These are phyloP conservation scores for Druon quercuslanigerum DNA, from an alignment of 1,140 invertebrate species.

Conservation along the genomic window DNA sequence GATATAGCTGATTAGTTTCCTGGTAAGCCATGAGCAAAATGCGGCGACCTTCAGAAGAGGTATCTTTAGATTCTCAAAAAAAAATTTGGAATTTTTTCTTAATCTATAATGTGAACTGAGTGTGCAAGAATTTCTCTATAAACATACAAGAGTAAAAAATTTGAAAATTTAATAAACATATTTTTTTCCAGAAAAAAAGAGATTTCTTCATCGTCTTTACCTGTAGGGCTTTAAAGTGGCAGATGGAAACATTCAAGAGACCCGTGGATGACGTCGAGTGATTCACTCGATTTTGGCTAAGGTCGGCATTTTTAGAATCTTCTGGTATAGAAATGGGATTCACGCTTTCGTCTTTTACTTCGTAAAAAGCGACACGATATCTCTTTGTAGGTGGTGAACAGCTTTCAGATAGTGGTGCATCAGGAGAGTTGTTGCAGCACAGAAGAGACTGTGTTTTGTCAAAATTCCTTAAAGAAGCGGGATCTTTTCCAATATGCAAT, in stretches of 20 bases:
- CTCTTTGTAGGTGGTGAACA: background rate
- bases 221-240: too few relatives aligned
- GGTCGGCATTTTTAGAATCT: background rate
- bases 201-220: too few relatives aligned
- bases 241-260: too few relatives aligned
- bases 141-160: background rate
- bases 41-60: slow-evolving; percentile 39
- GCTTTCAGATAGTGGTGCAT: background rate
- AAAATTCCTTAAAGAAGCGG: background rate
- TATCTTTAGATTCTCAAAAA: slow-evolving; percentile 34
- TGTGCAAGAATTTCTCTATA: background rate
- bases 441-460: too few relatives aligned
- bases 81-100: background rate
- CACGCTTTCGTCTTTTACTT: background rate
- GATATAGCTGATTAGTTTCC: slow-evolving; percentile 43
- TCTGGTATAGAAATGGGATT: background rate
- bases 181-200: too few relatives aligned
- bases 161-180: too few relatives aligned
- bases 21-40: slow-evolving; percentile 54
- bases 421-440: background rate
- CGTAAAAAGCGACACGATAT: background rate
- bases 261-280: too few relatives aligned
- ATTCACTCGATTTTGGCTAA: background rate
- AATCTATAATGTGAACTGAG: background rate
- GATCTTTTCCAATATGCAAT: background rate